Evolutionary conservation across 2,888 invertebrate genomes (phyloP), one percentile per base, ranked within the genome.

Genomic region (Aromia moschata): DNA sequence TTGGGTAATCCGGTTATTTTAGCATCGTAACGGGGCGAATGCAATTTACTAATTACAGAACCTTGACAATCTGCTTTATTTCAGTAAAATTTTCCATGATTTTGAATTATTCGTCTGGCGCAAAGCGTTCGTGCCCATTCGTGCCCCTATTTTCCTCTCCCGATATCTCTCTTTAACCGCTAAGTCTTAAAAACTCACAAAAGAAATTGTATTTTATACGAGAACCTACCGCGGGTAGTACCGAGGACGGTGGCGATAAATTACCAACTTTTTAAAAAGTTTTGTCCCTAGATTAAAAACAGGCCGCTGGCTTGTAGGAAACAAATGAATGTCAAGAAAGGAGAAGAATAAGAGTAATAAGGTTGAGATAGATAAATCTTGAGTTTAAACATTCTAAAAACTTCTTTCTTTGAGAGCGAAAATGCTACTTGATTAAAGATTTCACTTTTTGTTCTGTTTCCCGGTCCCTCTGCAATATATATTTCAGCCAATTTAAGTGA

Each of bases 231-330:
- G 60, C 64, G n/a, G n/a, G 58, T 60, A 62, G 62, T 62, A 66
- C 67, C 55, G 47, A 64, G 54, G 62, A 59, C 45, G 52, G 33
- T 56, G 60, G 71, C 72, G 70, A 77, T 79, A 79, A 79, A 79
- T 79, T 77, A 76, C 74, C 68, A 77, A 78, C 72, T 77, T 78
- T n/a, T 77, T 75, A 74, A 76, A 78, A 79, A 79, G 75, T 79
- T 80, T 76, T 73, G 74, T 76, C 75, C 73, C 75, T 70, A 79
- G 80, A 80, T 80, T 79, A 80, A 79, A 80, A 80, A 79, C 80
- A 79, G 78, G 78, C 79, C 79, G 78, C 76, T 77, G 76, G 78
- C 76, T 77, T 77, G 77, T 77, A 78, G 77, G 75, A 78, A 79
- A 79, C 79, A 79, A 79, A 79, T 79, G 79, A 77, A 79, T 77